These are phyloP conservation scores for Silvanus unidentatus DNA, from an alignment of 2,888 invertebrate genomes.

Conservation along the genomic window DNA sequence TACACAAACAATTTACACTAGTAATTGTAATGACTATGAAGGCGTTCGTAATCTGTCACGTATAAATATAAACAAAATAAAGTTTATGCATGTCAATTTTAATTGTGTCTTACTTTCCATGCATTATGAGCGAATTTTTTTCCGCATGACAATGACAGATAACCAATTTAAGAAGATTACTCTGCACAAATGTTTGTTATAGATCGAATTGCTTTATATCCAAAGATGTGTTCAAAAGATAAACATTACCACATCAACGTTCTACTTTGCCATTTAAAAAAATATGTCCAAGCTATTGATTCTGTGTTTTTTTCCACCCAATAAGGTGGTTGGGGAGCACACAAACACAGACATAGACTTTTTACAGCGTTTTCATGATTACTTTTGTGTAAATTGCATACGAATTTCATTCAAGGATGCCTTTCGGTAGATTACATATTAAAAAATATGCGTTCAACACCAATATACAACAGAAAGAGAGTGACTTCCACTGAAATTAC, in stretches of 20 bases:
- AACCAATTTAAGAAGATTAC: slow-evolving; percentile 34
- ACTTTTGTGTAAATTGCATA: no score
- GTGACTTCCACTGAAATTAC: no score
- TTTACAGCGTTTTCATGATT: no score
- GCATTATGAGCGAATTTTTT: not conserved
- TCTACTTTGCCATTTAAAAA: slow-evolving; percentile 5
- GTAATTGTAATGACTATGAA: slow-evolving; percentile 36
- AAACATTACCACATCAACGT: slow-evolving; percentile 12
- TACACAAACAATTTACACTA: slow-evolving; percentile 44
- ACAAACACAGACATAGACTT: no score
- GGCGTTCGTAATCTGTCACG: slow-evolving; percentile 32
- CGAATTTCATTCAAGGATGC: no score
- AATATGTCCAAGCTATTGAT: slow-evolving; percentile 15
- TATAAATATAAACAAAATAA: slow-evolving; percentile 17
- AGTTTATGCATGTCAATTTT: slow-evolving; percentile 18
- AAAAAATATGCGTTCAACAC: no score
- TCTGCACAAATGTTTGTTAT: slow-evolving; percentile 30
- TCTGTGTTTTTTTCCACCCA: not conserved
- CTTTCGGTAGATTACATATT: no score
- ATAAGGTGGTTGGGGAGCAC: no score
- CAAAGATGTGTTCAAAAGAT: slow-evolving; percentile 10
- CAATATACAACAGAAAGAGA: no score
- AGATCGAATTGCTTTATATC: slow-evolving; percentile 22
- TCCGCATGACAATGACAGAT: slow-evolving; percentile 27
- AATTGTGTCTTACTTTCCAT: slow-evolving; percentile 16